Conservation (phyloP, 2,888 invertebrate species). For the Pristionchus mayeri region DNA sequence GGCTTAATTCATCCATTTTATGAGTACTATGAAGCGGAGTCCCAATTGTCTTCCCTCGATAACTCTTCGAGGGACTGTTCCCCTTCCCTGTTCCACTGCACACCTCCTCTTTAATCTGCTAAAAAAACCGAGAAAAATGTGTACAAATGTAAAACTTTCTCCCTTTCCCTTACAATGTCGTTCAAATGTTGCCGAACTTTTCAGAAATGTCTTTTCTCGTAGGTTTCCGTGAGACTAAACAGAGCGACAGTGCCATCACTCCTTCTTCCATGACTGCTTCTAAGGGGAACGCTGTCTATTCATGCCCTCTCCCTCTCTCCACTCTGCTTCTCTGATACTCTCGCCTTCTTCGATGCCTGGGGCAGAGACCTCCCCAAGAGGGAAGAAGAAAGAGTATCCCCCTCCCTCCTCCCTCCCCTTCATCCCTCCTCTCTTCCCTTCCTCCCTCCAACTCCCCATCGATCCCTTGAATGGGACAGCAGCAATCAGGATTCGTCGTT, state of each 20-base stretch:
- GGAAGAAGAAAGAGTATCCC: conserved; percentile 40
- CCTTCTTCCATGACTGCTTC: conserved; percentile 2
- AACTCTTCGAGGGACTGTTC: not conserved
- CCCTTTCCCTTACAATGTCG: too few relatives aligned
- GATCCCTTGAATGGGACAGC: conserved; percentile 65
- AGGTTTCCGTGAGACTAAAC: too few relatives aligned
- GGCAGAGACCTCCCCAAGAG: conserved; percentile 43
- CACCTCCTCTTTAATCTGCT: too few relatives aligned
- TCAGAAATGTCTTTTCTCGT: too few relatives aligned
- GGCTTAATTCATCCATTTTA: not conserved
- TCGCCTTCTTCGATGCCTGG: not conserved
- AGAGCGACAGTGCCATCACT: not conserved
- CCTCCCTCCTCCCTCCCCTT: not conserved
- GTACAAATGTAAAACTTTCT: too few relatives aligned
- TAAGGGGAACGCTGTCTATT: conserved; percentile 11
- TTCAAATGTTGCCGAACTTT: too few relatives aligned
- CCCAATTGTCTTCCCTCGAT: conserved; percentile 7
- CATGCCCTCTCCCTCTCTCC: conserved; percentile 44
- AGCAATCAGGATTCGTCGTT: conserved; percentile 72
- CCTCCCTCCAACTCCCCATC: not conserved
- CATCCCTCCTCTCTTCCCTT: not conserved
- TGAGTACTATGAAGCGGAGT: not conserved
- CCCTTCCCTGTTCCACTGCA: too few relatives aligned
- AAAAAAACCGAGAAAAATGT: too few relatives aligned
- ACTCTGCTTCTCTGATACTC: not conserved